phyloP scores from a whole-genome alignment of 2,797 vertebrate genomes.

The Balearica regulorum region DNA sequence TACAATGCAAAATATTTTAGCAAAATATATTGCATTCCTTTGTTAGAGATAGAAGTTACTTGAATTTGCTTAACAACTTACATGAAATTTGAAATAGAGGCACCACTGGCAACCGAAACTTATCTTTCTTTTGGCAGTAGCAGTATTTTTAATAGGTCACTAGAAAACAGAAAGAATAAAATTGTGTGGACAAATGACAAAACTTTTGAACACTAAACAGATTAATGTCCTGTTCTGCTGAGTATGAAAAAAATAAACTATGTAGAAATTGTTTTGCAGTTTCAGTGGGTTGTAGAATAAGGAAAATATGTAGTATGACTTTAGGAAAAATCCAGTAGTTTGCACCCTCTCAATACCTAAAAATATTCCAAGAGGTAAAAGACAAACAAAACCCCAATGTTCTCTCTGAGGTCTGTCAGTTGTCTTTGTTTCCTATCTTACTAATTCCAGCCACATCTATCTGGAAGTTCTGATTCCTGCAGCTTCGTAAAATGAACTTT shows the following conservation, averaged over 20 bases:
- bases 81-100: background rate
- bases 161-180: background rate
- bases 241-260: background rate
- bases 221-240: background rate
- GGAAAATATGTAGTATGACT: background rate
- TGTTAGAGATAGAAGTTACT: background rate
- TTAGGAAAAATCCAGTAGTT: background rate
- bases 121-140: background rate
- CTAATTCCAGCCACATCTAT: background rate
- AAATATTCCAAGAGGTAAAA: background rate
- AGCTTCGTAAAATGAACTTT: background rate
- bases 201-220: background rate
- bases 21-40: background rate
- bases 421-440: background rate
- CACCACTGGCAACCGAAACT: background rate
- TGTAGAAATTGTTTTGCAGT: background rate
- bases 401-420: background rate
- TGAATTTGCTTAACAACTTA: background rate
- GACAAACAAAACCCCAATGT: rapidly evolving
- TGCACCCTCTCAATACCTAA: rapidly evolving
- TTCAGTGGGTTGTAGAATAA: background rate
- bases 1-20: background rate
- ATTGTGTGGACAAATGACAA: background rate
- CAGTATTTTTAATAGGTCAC: background rate
- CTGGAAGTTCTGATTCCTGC: background rate